Conservation (phyloP, 2,797 vertebrate species). For the Remorina albescens region DNA sequence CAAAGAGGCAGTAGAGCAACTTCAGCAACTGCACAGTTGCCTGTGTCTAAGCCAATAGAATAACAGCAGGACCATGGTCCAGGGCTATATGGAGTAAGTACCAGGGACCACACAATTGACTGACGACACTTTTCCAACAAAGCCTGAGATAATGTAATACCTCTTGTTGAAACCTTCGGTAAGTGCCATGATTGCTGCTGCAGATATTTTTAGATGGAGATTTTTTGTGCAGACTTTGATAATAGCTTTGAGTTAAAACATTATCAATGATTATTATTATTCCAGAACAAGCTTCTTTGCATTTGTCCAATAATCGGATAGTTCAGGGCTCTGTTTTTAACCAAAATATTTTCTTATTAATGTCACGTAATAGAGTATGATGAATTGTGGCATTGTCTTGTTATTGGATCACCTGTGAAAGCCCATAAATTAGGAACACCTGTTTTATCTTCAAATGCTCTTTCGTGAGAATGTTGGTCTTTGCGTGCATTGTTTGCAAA, state of each 20-base stretch:
- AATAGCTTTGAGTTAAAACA: neutral
- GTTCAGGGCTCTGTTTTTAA: neutral
- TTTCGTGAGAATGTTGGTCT: constrained; percentile 54
- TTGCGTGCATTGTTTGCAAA: constrained; percentile 58
- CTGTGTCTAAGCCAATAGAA: constrained; percentile 40
- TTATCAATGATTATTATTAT: neutral
- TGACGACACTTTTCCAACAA: constrained; percentile 9
- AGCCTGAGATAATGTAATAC: constrained; percentile 15
- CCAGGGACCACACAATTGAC: neutral
- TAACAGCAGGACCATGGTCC: constrained; percentile 21
- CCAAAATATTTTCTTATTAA: neutral
- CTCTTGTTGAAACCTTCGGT: constrained; percentile 44
- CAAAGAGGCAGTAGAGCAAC: constrained; percentile 46
- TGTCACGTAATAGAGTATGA: constrained; percentile 11
- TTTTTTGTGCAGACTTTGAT: constrained; percentile 5
- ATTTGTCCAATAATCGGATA: neutral
- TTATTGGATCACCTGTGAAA: constrained; percentile 48
- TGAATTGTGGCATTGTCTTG: constrained; percentile 22
- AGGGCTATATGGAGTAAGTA: constrained; percentile 16
- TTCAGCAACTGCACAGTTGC: constrained; percentile 41
- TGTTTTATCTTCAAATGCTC: constrained; percentile 35
- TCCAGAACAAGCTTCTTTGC: neutral
- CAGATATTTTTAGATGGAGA: constrained; percentile 4
- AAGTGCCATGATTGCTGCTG: constrained; percentile 38
- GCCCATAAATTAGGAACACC: constrained; percentile 47